Percentiles rank a stretch among this genome's conserved stretches.
Evolutionary conservation across 2,113 vertebrate genomes (phyloP).

Genomic region (Glaucomys volans): DNA sequence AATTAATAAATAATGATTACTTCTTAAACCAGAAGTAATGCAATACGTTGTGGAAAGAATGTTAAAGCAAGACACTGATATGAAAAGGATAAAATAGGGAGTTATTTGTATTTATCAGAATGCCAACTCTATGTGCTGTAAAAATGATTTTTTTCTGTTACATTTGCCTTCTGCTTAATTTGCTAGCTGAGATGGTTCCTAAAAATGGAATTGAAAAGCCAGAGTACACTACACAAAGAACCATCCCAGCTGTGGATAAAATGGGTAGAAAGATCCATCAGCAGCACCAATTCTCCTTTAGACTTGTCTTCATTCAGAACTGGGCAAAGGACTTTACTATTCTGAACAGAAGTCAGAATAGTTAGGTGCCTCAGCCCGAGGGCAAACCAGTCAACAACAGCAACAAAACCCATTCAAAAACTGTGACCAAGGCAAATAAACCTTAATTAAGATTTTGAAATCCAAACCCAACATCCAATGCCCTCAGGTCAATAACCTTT

Average conservation of each 20-base stretch:
- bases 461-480: background rate
- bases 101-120: background rate
- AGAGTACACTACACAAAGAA: background rate
- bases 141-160: background rate
- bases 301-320: background rate
- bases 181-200: background rate
- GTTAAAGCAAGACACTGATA: background rate
- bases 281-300: background rate
- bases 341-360: background rate
- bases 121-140: background rate
- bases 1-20: background rate
- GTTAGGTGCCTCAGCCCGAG: background rate
- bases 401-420: background rate
- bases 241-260: background rate
- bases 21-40: background rate
- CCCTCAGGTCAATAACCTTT: background rate
- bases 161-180: background rate
- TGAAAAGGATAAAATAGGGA: background rate
- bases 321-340: background rate
- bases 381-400: background rate
- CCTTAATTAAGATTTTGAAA: conserved; percentile 32
- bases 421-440: background rate
- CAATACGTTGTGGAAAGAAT: background rate
- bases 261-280: background rate
- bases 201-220: background rate